Conservation (phyloP, 1,140 invertebrate species). For the Papilio aristodemus region DNA sequence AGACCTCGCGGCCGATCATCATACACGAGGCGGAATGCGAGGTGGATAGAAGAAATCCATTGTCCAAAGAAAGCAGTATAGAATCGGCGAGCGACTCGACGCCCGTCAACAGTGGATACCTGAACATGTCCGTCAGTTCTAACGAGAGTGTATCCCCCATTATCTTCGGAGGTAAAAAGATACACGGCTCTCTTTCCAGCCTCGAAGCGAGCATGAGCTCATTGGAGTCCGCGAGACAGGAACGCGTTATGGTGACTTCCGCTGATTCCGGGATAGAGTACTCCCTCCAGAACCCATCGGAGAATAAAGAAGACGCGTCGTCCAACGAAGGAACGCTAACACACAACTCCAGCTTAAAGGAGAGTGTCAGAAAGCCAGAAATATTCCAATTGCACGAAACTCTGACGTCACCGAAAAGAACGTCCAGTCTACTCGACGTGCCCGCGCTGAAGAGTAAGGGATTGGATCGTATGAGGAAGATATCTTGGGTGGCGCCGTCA, state of each 20-base stretch:
- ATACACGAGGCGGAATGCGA: constrained; percentile 47
- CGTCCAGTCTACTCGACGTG: constrained; percentile 73
- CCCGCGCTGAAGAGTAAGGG: constrained; percentile 71
- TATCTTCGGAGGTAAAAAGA: constrained; percentile 74
- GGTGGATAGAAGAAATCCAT: constrained; percentile 50
- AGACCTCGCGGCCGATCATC: constrained; percentile 39
- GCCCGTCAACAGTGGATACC: constrained; percentile 60
- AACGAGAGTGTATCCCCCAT: constrained; percentile 78
- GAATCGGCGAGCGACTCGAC: constrained; percentile 71
- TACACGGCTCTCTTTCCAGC: constrained; percentile 76
- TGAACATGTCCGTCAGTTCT: constrained; percentile 75
- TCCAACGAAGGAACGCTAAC: constrained; percentile 79
- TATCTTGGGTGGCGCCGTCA: constrained; percentile 80
- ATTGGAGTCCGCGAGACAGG: constrained; percentile 67
- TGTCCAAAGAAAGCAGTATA: constrained; percentile 68
- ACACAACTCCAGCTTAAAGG: constrained; percentile 70
- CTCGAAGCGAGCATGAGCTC: constrained; percentile 78
- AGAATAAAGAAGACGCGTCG: constrained; percentile 66
- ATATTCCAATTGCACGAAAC: constrained; percentile 49
- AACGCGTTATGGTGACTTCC: constrained; percentile 74
- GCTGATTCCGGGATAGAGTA: constrained; percentile 77
- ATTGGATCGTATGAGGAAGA: constrained; percentile 75
- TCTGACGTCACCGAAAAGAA: constrained; percentile 67
- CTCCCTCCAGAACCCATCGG: constrained; percentile 67
- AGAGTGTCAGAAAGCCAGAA: constrained; percentile 50